phyloP scores from a whole-genome alignment of 2,888 invertebrate species.

The Campaea margaritaria region DNA sequence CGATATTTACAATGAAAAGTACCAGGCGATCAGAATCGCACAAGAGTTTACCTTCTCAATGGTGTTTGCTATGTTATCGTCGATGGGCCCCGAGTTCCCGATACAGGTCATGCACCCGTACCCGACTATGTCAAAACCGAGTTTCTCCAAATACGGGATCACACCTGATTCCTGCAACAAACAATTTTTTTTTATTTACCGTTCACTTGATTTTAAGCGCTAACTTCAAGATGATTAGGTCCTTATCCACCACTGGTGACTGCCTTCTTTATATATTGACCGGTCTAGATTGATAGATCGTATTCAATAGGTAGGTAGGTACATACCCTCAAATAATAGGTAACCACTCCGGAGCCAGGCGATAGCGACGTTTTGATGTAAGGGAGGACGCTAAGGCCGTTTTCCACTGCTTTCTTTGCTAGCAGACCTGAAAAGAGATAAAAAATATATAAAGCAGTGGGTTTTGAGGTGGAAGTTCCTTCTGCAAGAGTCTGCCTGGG shows the following conservation, averaged over 20 bases:
- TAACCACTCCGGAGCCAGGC: conserved; percentile 98
- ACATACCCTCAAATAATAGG: conserved; percentile 89
- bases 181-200: no score
- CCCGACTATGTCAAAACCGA: conserved; percentile 98
- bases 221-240: no score
- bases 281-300: no score
- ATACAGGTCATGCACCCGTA: conserved; percentile 99
- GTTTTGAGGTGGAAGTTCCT: no score
- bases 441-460: background rate
- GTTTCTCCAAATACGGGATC: conserved; percentile 91
- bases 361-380: conserved; percentile 99
- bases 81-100: conserved; percentile 98
- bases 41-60: conserved; percentile 90
- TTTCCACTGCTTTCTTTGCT: conserved; percentile 97
- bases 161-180: conserved; percentile 93
- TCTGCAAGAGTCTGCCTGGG: no score
- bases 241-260: no score
- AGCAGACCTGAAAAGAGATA: conserved; percentile 86
- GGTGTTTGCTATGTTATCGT: conserved; percentile 95
- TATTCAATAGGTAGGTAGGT: no score
- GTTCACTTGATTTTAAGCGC: no score
- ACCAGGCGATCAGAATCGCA: conserved; percentile 4
- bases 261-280: no score
- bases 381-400: conserved; percentile 94
- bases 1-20: conserved; percentile 3